Conservation (phyloP, 2,888 invertebrate genomes). For the Torymus texanus region DNA sequence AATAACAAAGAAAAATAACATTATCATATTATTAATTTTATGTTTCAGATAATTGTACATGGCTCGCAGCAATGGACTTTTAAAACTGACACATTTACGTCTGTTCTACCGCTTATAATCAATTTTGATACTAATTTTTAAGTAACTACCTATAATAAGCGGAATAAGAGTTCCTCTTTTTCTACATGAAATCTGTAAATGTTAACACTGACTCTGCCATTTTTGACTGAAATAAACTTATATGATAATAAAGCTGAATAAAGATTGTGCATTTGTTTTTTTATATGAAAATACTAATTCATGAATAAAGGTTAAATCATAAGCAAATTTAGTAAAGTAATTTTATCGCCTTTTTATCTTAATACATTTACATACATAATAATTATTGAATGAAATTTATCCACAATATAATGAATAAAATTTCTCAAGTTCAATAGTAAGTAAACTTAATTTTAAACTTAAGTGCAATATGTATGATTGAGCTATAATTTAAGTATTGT, state of each 20-base stretch:
- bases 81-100: slow-evolving; percentile 22
- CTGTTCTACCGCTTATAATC: slow-evolving; percentile 42
- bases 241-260: slow-evolving; percentile 39
- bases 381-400: slow-evolving; percentile 36
- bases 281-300: slow-evolving; percentile 48
- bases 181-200: slow-evolving; percentile 51
- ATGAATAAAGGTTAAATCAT: slow-evolving; percentile 43
- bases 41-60: slow-evolving; percentile 45
- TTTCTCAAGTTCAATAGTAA: slow-evolving; percentile 21
- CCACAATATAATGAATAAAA: slow-evolving; percentile 38
- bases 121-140: slow-evolving; percentile 54
- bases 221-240: slow-evolving; percentile 57
- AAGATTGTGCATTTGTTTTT: slow-evolving; percentile 40
- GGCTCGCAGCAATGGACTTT: slow-evolving; percentile 12
- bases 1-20: neutral
- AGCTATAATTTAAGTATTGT: slow-evolving; percentile 46
- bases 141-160: slow-evolving; percentile 50
- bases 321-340: slow-evolving; percentile 46
- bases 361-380: slow-evolving; percentile 50
- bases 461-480: slow-evolving; percentile 18
- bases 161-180: slow-evolving; percentile 57
- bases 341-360: slow-evolving; percentile 47
- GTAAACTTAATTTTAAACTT: slow-evolving; percentile 35
- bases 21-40: slow-evolving; percentile 20
- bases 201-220: slow-evolving; percentile 54